Percentiles rank a stretch among this genome's conserved stretches.
phyloP scores from a whole-genome alignment of 2,888 invertebrate species.

The Eumerus sabulonum region DNA sequence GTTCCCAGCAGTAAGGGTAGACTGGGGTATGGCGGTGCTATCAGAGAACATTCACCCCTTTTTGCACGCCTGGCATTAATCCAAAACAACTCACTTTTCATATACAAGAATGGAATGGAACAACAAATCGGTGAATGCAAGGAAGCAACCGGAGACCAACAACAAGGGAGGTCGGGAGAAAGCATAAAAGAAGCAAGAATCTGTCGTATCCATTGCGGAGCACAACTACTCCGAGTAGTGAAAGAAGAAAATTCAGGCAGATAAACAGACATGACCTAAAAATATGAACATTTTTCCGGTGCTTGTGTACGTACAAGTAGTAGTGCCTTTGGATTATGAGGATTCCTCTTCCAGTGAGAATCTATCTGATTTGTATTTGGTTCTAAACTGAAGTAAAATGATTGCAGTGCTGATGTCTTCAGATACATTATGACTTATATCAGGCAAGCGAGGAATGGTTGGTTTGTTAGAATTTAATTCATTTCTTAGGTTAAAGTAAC shows the following conservation, averaged over 20 bases:
- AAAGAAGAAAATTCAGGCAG: slow-evolving; percentile 45
- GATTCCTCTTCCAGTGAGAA: slow-evolving; percentile 42
- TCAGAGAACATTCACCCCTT: slow-evolving; percentile 53
- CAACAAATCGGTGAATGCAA: background rate
- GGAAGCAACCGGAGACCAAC: background rate
- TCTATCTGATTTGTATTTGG: slow-evolving; percentile 20
- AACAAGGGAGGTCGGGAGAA: slow-evolving; percentile 26
- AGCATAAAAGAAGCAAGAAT: slow-evolving; percentile 3
- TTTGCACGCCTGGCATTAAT: slow-evolving; percentile 51
- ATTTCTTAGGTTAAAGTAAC: slow-evolving; percentile 11
- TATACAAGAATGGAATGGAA: slow-evolving; percentile 13
- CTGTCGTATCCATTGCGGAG: slow-evolving; percentile 21
- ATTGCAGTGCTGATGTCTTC: slow-evolving; percentile 29
- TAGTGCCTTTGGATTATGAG: slow-evolving; percentile 40
- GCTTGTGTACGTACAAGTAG: background rate
- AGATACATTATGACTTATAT: background rate
- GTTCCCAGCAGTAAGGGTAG: slow-evolving; percentile 16
- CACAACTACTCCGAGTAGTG: slow-evolving; percentile 48
- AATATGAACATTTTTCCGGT: slow-evolving; percentile 57
- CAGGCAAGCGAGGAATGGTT: background rate
- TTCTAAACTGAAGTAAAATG: slow-evolving; percentile 44
- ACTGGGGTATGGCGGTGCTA: background rate
- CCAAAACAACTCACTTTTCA: slow-evolving; percentile 40
- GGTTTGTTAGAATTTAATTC: slow-evolving; percentile 45
- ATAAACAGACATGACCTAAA: slow-evolving; percentile 69